Evolutionary conservation across 2,888 invertebrate species (phyloP).

Genomic region (Corythucha ciliata): DNA sequence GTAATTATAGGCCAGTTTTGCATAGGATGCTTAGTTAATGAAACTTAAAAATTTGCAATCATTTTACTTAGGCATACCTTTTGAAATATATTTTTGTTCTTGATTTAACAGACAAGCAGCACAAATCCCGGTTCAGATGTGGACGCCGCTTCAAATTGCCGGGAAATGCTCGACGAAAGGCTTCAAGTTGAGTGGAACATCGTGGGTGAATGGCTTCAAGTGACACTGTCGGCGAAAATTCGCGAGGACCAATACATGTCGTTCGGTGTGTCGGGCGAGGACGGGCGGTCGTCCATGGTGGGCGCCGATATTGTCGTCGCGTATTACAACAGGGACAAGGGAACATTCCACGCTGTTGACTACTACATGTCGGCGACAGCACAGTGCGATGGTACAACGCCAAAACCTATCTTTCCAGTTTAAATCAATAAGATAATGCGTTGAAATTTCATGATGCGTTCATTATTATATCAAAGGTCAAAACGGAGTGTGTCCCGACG

Average conservation of each 20-base stretch:
- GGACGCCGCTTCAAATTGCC: constrained; percentile 60
- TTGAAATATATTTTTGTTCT: constrained; percentile 18
- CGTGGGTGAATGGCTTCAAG: constrained; percentile 58
- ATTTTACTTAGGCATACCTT: not conserved
- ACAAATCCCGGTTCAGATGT: constrained; percentile 54
- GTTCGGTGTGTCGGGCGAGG: constrained; percentile 73
- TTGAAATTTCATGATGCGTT: not conserved
- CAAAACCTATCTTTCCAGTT: not conserved
- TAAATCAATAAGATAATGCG: not conserved
- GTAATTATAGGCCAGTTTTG: too few species aligned
- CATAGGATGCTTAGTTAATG: too few species aligned
- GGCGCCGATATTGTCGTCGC: constrained; percentile 79
- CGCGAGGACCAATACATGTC: constrained; percentile 79
- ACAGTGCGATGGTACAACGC: constrained; percentile 37
- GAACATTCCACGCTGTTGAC: constrained; percentile 66
- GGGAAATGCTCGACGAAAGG: constrained; percentile 70
- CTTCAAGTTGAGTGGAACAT: constrained; percentile 82
- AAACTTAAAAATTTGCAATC: not conserved
- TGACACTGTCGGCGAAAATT: constrained; percentile 68
- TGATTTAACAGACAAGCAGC: constrained; percentile 58
- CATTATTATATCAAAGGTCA: constrained; percentile 38
- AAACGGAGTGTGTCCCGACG: constrained; percentile 78
- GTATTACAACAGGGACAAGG: constrained; percentile 53
- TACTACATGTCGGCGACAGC: constrained; percentile 73
- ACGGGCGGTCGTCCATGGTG: constrained; percentile 49